A percentile compares a stretch with the other conserved stretches of the same genome.
Conservation (phyloP, 2,797 vertebrate genomes). For the Euthynnus affinis region DNA sequence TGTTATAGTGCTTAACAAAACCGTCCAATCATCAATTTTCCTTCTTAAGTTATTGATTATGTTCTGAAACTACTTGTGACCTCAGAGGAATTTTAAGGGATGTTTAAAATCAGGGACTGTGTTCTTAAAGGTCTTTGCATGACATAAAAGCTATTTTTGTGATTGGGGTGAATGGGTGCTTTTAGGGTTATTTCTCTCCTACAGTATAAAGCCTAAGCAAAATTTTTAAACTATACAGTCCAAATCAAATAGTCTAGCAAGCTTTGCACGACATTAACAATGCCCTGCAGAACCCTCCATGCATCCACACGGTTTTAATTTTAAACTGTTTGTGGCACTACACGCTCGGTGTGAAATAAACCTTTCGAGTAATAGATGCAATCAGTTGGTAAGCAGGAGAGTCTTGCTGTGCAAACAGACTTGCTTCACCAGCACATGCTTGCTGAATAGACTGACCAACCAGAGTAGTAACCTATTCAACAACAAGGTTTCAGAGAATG, state of each 20-base stretch:
- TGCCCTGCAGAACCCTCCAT: constrained; percentile 1
- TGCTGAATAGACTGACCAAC: constrained; percentile 41
- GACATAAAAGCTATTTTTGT: neutral
- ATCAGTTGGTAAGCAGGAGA: constrained; percentile 41
- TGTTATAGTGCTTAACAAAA: neutral
- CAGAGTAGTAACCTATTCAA: neutral
- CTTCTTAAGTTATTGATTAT: neutral
- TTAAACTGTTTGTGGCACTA: constrained; percentile 31
- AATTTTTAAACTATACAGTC: neutral
- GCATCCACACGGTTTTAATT: constrained; percentile 28
- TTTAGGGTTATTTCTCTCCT: neutral
- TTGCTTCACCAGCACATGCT: constrained; percentile 53
- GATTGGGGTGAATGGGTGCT: neutral
- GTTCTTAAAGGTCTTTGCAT: neutral
- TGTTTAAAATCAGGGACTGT: neutral
- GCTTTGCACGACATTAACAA: neutral
- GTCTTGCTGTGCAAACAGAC: constrained; percentile 43
- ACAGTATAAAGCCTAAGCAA: neutral
- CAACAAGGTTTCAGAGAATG: neutral
- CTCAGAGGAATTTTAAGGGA: too few relatives aligned
- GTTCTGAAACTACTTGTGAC: neutral
- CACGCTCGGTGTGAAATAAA: constrained; percentile 17
- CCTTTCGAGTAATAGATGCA: constrained; percentile 32
- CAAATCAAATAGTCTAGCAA: neutral
- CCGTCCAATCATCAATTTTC: neutral